Percentiles rank a stretch among this genome's conserved stretches.
Conservation (phyloP, 2,888 invertebrate genomes). For the Conistra vaccinii region DNA sequence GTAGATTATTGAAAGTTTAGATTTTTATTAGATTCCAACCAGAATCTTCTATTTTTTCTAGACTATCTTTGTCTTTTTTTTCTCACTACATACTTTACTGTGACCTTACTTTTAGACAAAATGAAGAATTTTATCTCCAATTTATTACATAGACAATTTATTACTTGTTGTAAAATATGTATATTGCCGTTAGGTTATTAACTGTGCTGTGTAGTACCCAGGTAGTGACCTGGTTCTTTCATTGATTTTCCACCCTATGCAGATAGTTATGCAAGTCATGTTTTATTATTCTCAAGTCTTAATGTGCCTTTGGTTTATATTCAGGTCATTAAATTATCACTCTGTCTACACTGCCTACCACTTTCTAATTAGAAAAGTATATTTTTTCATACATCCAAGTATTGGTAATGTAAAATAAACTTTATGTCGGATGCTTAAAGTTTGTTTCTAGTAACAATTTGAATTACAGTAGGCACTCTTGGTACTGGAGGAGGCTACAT, state of each 20-base stretch:
- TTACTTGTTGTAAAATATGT: conserved; percentile 1
- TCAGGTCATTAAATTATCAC: not conserved
- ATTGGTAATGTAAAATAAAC: not conserved
- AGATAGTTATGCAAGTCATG: conserved; percentile 13
- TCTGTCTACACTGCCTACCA: fast-evolving
- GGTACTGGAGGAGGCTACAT: not conserved
- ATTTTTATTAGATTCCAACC: conserved; percentile 5
- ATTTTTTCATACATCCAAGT: not conserved
- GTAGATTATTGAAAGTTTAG: not conserved
- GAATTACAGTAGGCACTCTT: not conserved
- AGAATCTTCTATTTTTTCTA: not conserved
- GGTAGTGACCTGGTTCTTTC: conserved; percentile 27
- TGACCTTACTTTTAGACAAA: not conserved
- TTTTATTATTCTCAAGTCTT: conserved; percentile 17
- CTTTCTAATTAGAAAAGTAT: not conserved
- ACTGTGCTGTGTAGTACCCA: not conserved
- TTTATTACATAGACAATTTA: not conserved
- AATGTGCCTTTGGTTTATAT: not conserved
- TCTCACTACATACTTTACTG: not conserved
- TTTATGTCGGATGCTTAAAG: not conserved
- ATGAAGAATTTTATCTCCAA: not conserved
- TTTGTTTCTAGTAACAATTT: not conserved
- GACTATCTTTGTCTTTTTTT: not conserved
- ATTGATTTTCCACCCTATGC: conserved; percentile 37
- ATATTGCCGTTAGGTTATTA: not conserved